Base-by-base conservation (phyloP, 2,888 invertebrate species). In the Sarcophaga carnaria region DNA sequence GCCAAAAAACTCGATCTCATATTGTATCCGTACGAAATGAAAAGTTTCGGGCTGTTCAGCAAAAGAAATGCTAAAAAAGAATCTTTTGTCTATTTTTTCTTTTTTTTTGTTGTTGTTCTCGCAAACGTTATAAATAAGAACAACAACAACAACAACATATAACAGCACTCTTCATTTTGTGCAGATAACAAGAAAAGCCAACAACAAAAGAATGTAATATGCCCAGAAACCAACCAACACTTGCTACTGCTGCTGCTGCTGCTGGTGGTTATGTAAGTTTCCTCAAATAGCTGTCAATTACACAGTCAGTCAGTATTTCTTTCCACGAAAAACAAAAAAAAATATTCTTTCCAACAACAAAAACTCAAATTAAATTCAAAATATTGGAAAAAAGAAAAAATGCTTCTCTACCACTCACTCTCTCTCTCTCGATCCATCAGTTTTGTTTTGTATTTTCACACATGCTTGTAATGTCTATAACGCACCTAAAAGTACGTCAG, bases 241-340 rank as follows among this genome's bases (percentile, higher is more conserved):
- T 20, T 59, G 12, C 8, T 20, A 11, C 14, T 64, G 27, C 54
- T 69, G 22, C 22, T 22, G 22, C 22, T 22, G 22, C 67, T 79
- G 70, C 22, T 64, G 49, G 25, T 74, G 66, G 60, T 60, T 17
- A 67, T 75, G 70, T 47, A 72, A 72, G 62, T 75, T 79, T 79
- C 37, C 74, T 78, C 79, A 45, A 75, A 70, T 70, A 63, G 74
- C 83, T 79, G 83, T 83, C 78, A 83, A 83, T 74, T 74, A 54
- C 83, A 74, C 83, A 74, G 22, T 67, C 37, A 77, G 59, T 45
- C 49, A 27, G 54, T 6, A 14, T 10, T 45, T 45, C 45, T 25
- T 17, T 20, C 12, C 3, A 69, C 45, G 10, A 49, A 49, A 69
- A 62, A 67, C 12, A 72, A 20, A 37, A 14, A 22, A n/a, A 47